phyloP scores from a whole-genome alignment of 2,113 vertebrate species.

The Labeo catla region DNA sequence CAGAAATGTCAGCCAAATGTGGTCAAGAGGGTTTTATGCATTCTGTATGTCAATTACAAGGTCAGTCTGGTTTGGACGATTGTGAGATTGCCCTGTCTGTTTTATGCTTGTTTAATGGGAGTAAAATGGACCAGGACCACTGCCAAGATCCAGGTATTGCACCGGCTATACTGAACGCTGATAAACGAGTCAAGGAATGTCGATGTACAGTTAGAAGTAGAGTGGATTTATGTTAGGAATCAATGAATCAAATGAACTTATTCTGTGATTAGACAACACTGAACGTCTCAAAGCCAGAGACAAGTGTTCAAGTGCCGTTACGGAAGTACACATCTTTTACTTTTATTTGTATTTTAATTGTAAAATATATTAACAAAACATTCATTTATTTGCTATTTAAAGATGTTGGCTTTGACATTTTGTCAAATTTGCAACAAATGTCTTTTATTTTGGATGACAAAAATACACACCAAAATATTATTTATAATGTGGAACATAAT shows the following conservation, averaged over 20 bases:
- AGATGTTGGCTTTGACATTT: background rate
- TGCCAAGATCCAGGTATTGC: background rate
- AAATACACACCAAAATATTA: background rate
- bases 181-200: slow-evolving; percentile 16
- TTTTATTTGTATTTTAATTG: background rate
- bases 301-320: background rate
- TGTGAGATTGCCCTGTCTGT: background rate
- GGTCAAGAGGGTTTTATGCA: background rate
- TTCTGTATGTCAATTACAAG: background rate
- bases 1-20: background rate
- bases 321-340: background rate
- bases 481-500: background rate
- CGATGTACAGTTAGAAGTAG: slow-evolving; percentile 21
- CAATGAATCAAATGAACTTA: background rate
- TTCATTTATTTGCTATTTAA: background rate
- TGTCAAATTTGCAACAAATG: background rate
- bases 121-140: slow-evolving; percentile 11
- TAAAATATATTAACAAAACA: background rate
- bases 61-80: background rate
- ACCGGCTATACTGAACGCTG: background rate
- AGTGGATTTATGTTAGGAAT: slow-evolving; percentile 7
- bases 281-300: background rate
- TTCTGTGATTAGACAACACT: background rate
- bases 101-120: background rate
- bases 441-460: background rate